Base-by-base conservation (phyloP, 2,113 vertebrate genomes). In the Chaetodon auriga region DNA sequence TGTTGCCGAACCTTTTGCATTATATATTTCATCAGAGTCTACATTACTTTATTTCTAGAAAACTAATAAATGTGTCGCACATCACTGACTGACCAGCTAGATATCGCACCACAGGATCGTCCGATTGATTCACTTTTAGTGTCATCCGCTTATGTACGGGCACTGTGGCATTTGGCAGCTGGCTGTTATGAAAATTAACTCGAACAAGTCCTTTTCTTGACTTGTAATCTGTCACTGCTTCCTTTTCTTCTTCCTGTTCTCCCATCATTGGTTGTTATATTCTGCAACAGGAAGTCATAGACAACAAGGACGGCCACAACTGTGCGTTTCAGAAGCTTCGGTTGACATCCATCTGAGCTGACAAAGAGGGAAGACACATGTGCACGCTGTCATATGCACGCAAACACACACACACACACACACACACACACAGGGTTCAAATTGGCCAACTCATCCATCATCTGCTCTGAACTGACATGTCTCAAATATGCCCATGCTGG, bases 231-330 rank as follows among this genome's bases (percentile, higher is more conserved):
- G 48, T 84, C 68, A 74, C 38, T 13, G 36, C 85, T 81, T 89
- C 89, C 90, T 89, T 82, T 64, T 77, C 86, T 23, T 51, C 85
- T 91, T 94, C 91, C 90, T 92, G 92, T 73, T 78, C 43, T 73
- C 30, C 62, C 36, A 51, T 83, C 78, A 91, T 81, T 90, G 84
- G 83, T 64, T 78, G 73, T 66, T 86, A 75, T 85, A 78, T 82
- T 89, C 73, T 86, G 66, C 13, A 38, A 73, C 81, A 89, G 90
- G 88, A 92, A 82, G 84, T 88, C 45, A 55, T 23, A 35, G 6
- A 38, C 7, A 43, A 78, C 80, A 86, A 46, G 53, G 81, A 81
- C 64, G 74, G 70, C 74, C 41, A 45, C 58, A 68, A 69, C 19
- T 57, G 41, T 74, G 58, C 45, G n/a, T 55, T 77, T 60, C 18